phyloP scores from a whole-genome alignment of 1,140 invertebrate genomes.

The Pseudachorutes palmiensis region DNA sequence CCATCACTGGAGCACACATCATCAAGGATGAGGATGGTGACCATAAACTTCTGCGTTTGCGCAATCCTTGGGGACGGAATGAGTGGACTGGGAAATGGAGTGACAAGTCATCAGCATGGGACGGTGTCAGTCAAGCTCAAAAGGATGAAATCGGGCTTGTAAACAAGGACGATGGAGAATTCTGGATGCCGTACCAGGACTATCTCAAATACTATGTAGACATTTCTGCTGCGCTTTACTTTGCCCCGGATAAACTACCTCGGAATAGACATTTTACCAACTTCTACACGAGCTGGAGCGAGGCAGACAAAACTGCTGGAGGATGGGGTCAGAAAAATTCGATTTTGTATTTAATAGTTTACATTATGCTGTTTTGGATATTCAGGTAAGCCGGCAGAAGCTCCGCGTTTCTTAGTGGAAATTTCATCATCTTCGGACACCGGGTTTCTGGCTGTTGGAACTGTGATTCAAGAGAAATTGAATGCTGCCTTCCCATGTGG shows the following conservation, averaged over 20 bases:
- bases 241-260: conserved; percentile 3
- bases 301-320: neutral
- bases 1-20: neutral
- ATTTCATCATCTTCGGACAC: no score
- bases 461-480: no score
- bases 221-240: neutral
- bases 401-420: no score
- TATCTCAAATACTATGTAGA: conserved; percentile 63
- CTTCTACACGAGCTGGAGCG: neutral
- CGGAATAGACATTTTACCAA: neutral
- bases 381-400: no score
- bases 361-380: no score
- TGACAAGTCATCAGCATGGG: conserved; percentile 79
- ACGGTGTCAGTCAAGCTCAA: conserved; percentile 51
- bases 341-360: no score
- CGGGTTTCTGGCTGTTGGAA: no score
- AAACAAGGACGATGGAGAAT: conserved; percentile 73
- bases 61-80: conserved; percentile 98
- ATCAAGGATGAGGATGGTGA: neutral
- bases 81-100: conserved; percentile 96
- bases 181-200: conserved; percentile 96
- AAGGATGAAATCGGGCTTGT: conserved; percentile 65
- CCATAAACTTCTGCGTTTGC: conserved; percentile 54
- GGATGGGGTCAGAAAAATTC: no score
- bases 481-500: no score